Base-by-base conservation (phyloP, 2,888 invertebrate species). In the Eristalis tenax region DNA sequence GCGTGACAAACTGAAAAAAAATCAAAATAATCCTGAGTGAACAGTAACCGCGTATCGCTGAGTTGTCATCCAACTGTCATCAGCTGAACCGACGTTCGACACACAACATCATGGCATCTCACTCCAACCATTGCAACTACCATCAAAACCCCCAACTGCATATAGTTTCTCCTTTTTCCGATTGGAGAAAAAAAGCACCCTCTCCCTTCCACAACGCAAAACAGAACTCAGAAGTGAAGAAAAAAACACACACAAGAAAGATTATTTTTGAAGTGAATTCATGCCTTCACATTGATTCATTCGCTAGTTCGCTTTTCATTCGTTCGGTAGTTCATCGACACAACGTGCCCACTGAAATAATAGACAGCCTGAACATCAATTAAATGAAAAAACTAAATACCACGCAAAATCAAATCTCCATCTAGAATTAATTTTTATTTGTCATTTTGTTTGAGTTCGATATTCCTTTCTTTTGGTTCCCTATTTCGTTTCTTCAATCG, bases 1-100 rank as follows among this genome's bases (percentile, higher is more conserved):
- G 18, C 13, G 1, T 59, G 26, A 35, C 59, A 59, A 26, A 59
- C 26, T 15, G 11, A 56, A 75, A 56, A n/a, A 32, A 1, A 40
- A 26, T 28, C 43, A 40, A 50, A 59, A 76, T 79, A 68, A 78
- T 38, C 18, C 35, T 3, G 11, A 79, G 59, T 75, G 65, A 84
- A 84, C 50, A 28, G 3, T 3, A 13, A 18, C 69, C 64, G 59
- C 78, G 18, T 74, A 69, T 59, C 68, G 64, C 22, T 76, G 83
- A 2, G 79, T 70, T 84, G 84, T 84, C 84, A 81, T 68, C 18
- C 13, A 73, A 73, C 71, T 77, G 82, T 85, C 85, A 85, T 35
- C 61, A 18, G 8, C 50, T 18, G 18, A 18, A 50, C 6, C 61
- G 28, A 70, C 26, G 26, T 26, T 3, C 26, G 26, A 28, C 68